phyloP scores from a whole-genome alignment of 2,113 vertebrate species.

The Climacteris rufus region DNA sequence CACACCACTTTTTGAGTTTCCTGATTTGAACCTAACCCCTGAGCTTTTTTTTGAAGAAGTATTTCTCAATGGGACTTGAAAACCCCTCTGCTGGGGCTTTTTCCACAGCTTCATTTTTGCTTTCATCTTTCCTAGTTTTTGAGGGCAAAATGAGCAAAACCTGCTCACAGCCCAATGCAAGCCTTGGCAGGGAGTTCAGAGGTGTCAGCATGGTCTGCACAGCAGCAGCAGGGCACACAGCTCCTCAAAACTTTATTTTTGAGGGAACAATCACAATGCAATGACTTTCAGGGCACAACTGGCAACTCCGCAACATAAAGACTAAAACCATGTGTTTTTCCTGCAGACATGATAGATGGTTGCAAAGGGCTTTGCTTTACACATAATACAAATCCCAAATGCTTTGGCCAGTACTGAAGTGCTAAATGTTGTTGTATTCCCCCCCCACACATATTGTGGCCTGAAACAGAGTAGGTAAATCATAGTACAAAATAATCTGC shows the following conservation, averaged over 20 bases:
- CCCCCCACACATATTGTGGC: neutral
- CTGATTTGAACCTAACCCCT: neutral
- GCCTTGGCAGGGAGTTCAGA: neutral
- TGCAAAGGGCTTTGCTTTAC: neutral
- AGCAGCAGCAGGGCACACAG: neutral
- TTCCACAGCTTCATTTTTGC: neutral
- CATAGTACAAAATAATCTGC: neutral
- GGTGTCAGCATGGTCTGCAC: neutral
- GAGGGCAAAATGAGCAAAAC: neutral
- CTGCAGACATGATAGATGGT: neutral
- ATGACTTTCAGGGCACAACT: neutral
- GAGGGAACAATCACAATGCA: neutral
- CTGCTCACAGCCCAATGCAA: neutral
- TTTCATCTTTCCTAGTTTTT: neutral
- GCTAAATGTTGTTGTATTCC: neutral
- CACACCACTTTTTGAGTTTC: neutral
- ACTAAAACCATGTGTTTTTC: neutral
- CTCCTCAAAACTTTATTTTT: neutral
- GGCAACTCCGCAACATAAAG: neutral
- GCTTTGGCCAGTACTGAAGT: neutral
- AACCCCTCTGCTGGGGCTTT: neutral
- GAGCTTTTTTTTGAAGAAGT: neutral
- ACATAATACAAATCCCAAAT: neutral
- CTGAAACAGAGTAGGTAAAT: conserved; percentile 3
- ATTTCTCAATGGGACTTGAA: neutral